Evolutionary conservation across 2,113 vertebrate genomes (phyloP).

Genomic region (Parus major): DNA sequence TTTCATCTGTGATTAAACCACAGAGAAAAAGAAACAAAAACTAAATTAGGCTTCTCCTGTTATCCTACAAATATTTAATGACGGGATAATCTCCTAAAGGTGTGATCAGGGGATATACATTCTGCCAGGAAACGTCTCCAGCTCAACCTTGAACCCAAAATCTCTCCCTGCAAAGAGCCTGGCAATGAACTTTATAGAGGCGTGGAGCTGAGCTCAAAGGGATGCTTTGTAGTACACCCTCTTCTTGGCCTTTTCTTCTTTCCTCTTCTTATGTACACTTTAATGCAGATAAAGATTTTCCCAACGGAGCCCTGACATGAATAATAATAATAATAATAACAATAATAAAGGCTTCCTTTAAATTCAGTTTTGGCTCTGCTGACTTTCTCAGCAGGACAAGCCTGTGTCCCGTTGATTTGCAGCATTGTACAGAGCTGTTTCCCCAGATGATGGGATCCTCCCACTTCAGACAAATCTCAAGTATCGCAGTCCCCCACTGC

Average conservation of each 20-base stretch:
- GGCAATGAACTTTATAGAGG: constrained; percentile 66
- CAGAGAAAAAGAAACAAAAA: constrained; percentile 87
- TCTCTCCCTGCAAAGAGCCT: constrained; percentile 58
- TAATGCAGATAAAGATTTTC: constrained; percentile 75
- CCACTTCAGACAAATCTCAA: constrained; percentile 9
- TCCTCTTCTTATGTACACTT: constrained; percentile 70
- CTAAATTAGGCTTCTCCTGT: constrained; percentile 86
- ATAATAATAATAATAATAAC: constrained; percentile 70
- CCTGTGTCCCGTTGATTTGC: constrained; percentile 13
- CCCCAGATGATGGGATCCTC: constrained; percentile 12
- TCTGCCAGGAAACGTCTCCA: constrained; percentile 67
- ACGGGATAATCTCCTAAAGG: constrained; percentile 83
- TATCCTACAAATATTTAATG: constrained; percentile 88
- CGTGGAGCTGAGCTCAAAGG: constrained; percentile 67
- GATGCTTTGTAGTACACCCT: constrained; percentile 67
- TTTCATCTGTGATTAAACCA: constrained; percentile 89
- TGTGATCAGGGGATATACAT: constrained; percentile 73
- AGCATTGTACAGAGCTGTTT: background rate
- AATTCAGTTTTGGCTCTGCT: constrained; percentile 63
- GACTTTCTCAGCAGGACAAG: constrained; percentile 61
- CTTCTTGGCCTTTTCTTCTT: constrained; percentile 71
- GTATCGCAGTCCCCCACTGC: background rate
- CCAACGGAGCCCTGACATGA: constrained; percentile 66
- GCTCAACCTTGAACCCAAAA: constrained; percentile 74
- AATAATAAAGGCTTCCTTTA: constrained; percentile 66